Evolutionary conservation across 2,113 vertebrate genomes (phyloP).

Genomic region (Rhadina sibilatrix): DNA sequence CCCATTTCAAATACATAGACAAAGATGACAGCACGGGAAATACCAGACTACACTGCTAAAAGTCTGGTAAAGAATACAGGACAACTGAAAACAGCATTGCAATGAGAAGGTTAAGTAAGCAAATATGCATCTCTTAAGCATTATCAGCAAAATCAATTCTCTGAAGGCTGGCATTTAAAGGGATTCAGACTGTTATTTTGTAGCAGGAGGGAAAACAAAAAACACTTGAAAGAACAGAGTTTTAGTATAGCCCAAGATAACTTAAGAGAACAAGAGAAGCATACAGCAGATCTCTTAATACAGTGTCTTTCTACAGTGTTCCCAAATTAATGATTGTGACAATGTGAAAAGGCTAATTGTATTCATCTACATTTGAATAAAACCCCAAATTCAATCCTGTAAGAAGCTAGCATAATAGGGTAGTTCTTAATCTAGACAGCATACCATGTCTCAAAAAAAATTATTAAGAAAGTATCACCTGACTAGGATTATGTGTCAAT

Average conservation of each 20-base stretch:
- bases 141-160: not conserved
- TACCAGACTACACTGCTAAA: not conserved
- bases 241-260: not conserved
- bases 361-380: not conserved
- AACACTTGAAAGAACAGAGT: not conserved
- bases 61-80: not conserved
- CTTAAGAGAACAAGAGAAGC: not conserved
- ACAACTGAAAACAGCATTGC: not conserved
- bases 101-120: not conserved
- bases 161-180: not conserved
- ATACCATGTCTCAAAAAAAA: not conserved
- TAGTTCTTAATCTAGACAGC: not conserved
- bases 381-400: not conserved
- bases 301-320: not conserved
- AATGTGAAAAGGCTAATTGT: not conserved
- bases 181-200: not conserved
- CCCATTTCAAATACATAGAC: not conserved
- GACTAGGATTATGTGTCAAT: not conserved
- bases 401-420: not conserved
- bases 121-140: not conserved
- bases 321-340: not conserved
- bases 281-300: not conserved
- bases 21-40: not conserved
- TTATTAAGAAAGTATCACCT: not conserved
- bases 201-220: not conserved